Evolutionary conservation across 2,888 invertebrate genomes (phyloP).

Genomic region (Oxystoma pomonae): DNA sequence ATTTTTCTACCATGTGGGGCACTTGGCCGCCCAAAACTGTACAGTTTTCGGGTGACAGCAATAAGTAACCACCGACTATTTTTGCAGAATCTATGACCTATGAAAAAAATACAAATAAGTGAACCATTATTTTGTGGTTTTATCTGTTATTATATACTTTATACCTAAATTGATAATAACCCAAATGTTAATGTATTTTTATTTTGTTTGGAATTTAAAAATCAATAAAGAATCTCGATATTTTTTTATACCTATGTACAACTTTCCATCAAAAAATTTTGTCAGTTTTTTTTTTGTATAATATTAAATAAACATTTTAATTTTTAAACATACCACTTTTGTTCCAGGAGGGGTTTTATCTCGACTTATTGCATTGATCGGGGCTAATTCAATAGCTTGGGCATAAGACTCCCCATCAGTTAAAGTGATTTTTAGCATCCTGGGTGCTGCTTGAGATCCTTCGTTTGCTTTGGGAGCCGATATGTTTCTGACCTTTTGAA

Average conservation of each 20-base stretch:
- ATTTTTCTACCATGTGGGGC: constrained; percentile 77
- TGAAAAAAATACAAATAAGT: neutral
- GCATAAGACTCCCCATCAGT: constrained; percentile 80
- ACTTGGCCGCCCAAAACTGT: constrained; percentile 83
- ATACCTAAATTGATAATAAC: too few species aligned
- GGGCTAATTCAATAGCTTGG: constrained; percentile 73
- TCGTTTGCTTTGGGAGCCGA: constrained; percentile 89
- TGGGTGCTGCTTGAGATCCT: constrained; percentile 75
- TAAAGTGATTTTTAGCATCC: constrained; percentile 77
- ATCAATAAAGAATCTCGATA: too few species aligned
- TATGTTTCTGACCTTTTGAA: constrained; percentile 83
- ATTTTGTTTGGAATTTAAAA: too few species aligned
- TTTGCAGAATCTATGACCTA: constrained; percentile 50
- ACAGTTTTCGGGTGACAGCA: constrained; percentile 64
- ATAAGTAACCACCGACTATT: constrained; percentile 58
- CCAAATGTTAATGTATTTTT: too few species aligned
- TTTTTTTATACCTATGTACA: too few species aligned
- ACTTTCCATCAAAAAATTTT: too few species aligned
- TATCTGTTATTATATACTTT: too few species aligned
- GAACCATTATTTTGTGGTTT: too few species aligned
- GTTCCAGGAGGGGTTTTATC: constrained; percentile 77
- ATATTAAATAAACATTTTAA: too few species aligned
- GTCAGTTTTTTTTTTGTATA: too few species aligned
- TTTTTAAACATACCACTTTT: constrained; percentile 68
- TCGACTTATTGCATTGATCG: constrained; percentile 65